phyloP scores from a whole-genome alignment of 2,113 vertebrate genomes.

The Myxocyprinus asiaticus region DNA sequence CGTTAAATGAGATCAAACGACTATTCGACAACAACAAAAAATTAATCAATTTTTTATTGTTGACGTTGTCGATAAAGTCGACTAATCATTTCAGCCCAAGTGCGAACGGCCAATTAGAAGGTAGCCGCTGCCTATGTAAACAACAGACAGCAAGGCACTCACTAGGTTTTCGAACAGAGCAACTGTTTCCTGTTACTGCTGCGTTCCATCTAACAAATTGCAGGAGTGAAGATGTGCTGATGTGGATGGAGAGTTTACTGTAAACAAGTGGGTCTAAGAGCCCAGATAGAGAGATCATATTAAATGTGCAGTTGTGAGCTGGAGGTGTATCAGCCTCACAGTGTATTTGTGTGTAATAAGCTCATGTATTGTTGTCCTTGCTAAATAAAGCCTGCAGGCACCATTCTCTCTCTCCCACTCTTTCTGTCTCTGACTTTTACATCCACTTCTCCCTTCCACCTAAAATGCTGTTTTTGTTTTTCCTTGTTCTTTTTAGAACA shows the following conservation, averaged over 20 bases:
- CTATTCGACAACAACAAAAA: too few species aligned
- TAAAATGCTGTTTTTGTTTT: constrained; percentile 37
- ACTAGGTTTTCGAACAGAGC: constrained; percentile 18
- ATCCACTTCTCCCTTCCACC: constrained; percentile 21
- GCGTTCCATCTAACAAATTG: neutral
- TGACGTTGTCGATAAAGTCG: too few species aligned
- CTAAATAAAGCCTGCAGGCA: constrained; percentile 51
- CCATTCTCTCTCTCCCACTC: neutral
- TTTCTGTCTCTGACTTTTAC: constrained; percentile 9
- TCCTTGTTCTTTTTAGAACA: constrained; percentile 18
- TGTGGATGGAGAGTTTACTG: constrained; percentile 26
- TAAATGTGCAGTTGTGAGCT: constrained; percentile 8
- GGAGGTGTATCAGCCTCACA: constrained; percentile 31
- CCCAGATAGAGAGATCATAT: constrained; percentile 44
- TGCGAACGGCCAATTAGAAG: too few species aligned
- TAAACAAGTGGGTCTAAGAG: constrained; percentile 26
- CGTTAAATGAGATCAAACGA: too few species aligned
- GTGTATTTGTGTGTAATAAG: constrained; percentile 53
- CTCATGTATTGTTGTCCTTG: constrained; percentile 55
- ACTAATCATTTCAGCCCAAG: too few species aligned
- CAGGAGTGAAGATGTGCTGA: neutral
- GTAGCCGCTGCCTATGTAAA: neutral
- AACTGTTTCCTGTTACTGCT: neutral
- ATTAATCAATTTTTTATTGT: too few species aligned
- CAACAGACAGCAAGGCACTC: neutral